Percentiles rank a stretch among this genome's conserved stretches.
These are phyloP conservation scores for Drosophila trichaetosa DNA, from an alignment of 2,888 invertebrate species.

Conservation along the genomic window DNA sequence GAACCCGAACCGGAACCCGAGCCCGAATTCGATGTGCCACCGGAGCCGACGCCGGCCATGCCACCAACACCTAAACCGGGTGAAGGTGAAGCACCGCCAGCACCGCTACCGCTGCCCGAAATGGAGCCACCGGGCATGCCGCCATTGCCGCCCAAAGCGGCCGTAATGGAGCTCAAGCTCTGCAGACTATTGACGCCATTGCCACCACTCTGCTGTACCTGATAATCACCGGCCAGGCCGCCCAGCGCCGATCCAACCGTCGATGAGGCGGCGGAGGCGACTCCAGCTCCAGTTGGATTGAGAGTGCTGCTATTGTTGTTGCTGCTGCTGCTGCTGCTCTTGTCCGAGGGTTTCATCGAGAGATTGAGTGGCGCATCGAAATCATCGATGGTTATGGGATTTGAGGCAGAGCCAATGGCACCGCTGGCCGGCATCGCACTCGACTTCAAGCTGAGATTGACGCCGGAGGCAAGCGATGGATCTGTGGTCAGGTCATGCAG, in stretches of 20 bases:
- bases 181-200: slow-evolving; percentile 83
- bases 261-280: neutral
- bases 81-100: slow-evolving; percentile 61
- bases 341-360: slow-evolving; percentile 89
- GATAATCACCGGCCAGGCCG: slow-evolving; percentile 59
- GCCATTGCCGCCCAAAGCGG: slow-evolving; percentile 82
- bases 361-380: slow-evolving; percentile 93
- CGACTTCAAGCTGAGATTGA: slow-evolving; percentile 84
- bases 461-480: slow-evolving; percentile 73
- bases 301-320: slow-evolving; percentile 20
- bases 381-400: slow-evolving; percentile 86
- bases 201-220: slow-evolving; percentile 49
- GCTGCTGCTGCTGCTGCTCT: slow-evolving; percentile 56
- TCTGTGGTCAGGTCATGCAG: slow-evolving; percentile 82
- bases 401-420: slow-evolving; percentile 80
- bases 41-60: slow-evolving; percentile 48
- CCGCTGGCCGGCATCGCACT: slow-evolving; percentile 52
- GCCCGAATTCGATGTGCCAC: slow-evolving; percentile 44
- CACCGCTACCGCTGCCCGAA: slow-evolving; percentile 68
- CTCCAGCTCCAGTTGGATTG: slow-evolving; percentile 22
- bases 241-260: slow-evolving; percentile 37
- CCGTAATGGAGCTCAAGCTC: slow-evolving; percentile 85
- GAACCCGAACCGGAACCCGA: slow-evolving; percentile 56
- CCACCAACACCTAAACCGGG: slow-evolving; percentile 58
- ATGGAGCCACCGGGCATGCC: slow-evolving; percentile 67